Conservation (phyloP, 2,113 vertebrate genomes). For the Pao palembangensis region DNA sequence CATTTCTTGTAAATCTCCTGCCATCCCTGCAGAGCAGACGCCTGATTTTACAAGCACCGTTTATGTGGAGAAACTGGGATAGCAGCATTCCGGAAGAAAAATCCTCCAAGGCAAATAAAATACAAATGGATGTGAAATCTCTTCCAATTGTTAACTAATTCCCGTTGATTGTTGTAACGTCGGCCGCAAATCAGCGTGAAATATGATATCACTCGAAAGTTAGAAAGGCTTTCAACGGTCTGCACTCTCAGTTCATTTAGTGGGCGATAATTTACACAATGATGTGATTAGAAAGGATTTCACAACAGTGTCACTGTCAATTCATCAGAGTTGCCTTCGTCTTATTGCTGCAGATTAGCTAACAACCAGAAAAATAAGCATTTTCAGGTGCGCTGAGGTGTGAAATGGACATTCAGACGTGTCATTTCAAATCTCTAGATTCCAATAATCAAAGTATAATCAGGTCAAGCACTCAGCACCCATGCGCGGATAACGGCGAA, state of each 20-base stretch:
- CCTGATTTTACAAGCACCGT: slow-evolving; percentile 59
- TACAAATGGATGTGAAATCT: slow-evolving; percentile 35
- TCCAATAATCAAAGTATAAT: slow-evolving; percentile 3
- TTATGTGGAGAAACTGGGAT: slow-evolving; percentile 47
- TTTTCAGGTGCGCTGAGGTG: slow-evolving; percentile 7
- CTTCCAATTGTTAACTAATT: slow-evolving; percentile 55
- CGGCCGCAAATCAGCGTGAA: slow-evolving; percentile 26
- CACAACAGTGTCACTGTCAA: background rate
- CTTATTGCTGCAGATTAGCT: background rate
- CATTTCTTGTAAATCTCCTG: slow-evolving; percentile 68
- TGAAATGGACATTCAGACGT: slow-evolving; percentile 16
- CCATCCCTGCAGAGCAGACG: slow-evolving; percentile 61
- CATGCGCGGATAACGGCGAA: slow-evolving; percentile 2
- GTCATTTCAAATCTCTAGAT: background rate
- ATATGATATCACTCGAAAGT: slow-evolving; percentile 18
- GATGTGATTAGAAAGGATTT: too few species aligned
- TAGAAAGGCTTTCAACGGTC: background rate
- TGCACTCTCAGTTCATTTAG: background rate
- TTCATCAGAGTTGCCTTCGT: background rate
- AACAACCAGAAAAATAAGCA: background rate
- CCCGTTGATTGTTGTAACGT: slow-evolving; percentile 28
- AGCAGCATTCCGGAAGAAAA: slow-evolving; percentile 38
- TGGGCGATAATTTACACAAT: too few species aligned
- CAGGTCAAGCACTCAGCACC: background rate
- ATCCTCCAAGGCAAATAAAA: slow-evolving; percentile 62